Conservation (phyloP, 2,797 vertebrate genomes). For the Thaleichthys pacificus region DNA sequence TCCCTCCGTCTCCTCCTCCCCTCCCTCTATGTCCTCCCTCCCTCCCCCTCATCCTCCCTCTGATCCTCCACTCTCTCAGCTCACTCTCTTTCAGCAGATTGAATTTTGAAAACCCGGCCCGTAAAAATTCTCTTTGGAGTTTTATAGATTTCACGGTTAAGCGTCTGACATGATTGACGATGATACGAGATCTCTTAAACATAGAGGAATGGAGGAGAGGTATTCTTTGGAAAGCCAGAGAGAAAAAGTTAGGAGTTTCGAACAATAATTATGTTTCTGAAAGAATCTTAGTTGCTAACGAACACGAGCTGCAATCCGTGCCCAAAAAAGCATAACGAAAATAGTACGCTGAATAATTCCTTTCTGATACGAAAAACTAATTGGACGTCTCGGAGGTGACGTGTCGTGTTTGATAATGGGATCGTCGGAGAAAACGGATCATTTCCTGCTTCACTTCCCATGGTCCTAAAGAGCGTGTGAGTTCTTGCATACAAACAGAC, state of each 20-base stretch:
- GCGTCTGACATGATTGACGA: constrained; percentile 27
- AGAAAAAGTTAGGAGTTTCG: neutral
- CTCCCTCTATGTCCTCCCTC: neutral
- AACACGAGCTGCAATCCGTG: neutral
- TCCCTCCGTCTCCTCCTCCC: constrained; percentile 7
- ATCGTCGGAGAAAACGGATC: constrained; percentile 31
- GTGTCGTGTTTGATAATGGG: constrained; percentile 23
- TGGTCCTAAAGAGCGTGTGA: constrained; percentile 52
- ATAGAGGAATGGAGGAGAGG: neutral
- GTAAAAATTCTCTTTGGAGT: constrained; percentile 11
- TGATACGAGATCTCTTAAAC: constrained; percentile 2
- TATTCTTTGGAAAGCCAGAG: neutral
- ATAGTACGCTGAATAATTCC: constrained; percentile 21
- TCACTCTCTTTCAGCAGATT: constrained; percentile 13
- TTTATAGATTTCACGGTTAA: constrained; percentile 33
- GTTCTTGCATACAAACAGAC: constrained; percentile 9
- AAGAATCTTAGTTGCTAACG: no score
- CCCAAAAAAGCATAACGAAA: neutral
- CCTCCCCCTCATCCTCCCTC: neutral
- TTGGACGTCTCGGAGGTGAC: constrained; percentile 43
- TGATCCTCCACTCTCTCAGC: neutral
- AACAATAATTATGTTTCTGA: neutral
- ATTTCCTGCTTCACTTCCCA: constrained; percentile 47
- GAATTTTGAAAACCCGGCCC: constrained; percentile 12
- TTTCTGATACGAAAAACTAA: constrained; percentile 21